phyloP scores from a whole-genome alignment of 2,113 vertebrate species.

The Papio anubis region DNA sequence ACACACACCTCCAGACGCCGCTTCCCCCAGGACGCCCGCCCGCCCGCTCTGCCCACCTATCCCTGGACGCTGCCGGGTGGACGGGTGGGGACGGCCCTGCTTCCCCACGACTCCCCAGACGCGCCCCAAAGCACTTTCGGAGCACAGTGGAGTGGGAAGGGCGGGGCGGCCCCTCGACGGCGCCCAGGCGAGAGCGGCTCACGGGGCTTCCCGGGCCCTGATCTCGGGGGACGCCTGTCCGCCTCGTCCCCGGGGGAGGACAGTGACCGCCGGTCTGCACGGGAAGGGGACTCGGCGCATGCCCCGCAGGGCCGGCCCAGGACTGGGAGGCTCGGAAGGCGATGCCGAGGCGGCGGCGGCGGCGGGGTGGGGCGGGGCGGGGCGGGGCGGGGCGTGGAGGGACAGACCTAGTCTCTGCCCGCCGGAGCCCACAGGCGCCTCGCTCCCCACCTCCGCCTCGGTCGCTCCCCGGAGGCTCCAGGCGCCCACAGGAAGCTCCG shows the following conservation, averaged over 20 bases:
- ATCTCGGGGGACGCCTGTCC: no score
- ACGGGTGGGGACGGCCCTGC: background rate
- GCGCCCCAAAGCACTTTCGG: background rate
- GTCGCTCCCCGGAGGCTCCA: background rate
- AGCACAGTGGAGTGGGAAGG: background rate
- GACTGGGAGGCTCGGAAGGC: background rate
- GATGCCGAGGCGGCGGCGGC: background rate
- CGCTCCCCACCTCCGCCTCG: background rate
- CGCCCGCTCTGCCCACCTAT: background rate
- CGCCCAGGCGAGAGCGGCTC: background rate
- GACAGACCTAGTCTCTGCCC: background rate
- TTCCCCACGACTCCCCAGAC: background rate
- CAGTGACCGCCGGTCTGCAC: background rate
- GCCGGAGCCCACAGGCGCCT: background rate
- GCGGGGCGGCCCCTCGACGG: background rate
- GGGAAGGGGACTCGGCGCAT: background rate
- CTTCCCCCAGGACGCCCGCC: rapidly evolving
- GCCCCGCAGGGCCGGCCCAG: background rate
- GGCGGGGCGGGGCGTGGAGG: background rate
- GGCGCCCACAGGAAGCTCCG: background rate
- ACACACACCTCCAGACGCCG: background rate
- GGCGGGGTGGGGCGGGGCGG: rapidly evolving
- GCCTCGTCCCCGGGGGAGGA: background rate
- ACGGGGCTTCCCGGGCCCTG: no score
- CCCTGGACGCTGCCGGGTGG: no score